Evolutionary conservation across 1,140 invertebrate species (phyloP).

Genomic region (Nymphalis io): DNA sequence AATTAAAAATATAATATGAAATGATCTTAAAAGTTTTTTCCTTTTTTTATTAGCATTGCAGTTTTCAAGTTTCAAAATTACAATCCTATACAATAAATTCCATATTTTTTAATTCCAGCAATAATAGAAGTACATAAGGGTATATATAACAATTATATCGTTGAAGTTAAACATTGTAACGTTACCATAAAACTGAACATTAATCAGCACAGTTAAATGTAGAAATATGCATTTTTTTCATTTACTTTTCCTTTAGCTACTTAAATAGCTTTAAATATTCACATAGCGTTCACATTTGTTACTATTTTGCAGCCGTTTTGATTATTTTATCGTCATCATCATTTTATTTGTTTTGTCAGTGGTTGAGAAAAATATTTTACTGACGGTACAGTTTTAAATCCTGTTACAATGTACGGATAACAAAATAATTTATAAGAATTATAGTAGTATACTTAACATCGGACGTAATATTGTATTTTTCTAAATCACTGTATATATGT

Average conservation of each 20-base stretch:
- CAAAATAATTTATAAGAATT: no score
- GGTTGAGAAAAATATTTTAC: slow-evolving; percentile 16
- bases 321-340: not conserved
- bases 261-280: not conserved
- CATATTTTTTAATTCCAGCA: no score
- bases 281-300: not conserved
- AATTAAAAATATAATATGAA: no score
- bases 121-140: not conserved
- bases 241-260: not conserved
- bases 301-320: not conserved
- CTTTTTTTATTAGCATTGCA: no score
- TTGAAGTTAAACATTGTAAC: not conserved
- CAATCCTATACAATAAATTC: no score
- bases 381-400: not conserved
- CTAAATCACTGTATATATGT: slow-evolving; percentile 3
- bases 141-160: no score
- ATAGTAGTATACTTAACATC: no score
- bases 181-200: not conserved
- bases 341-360: slow-evolving; percentile 16
- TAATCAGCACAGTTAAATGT: slow-evolving; percentile 5
- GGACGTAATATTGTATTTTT: slow-evolving; percentile 15
- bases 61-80: no score
- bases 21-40: no score
- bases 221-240: not conserved
- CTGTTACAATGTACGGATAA: no score